A percentile compares a stretch with the other conserved stretches of the same genome.
phyloP scores from a whole-genome alignment of 2,888 invertebrate genomes.

The Dryobotodes eremita region DNA sequence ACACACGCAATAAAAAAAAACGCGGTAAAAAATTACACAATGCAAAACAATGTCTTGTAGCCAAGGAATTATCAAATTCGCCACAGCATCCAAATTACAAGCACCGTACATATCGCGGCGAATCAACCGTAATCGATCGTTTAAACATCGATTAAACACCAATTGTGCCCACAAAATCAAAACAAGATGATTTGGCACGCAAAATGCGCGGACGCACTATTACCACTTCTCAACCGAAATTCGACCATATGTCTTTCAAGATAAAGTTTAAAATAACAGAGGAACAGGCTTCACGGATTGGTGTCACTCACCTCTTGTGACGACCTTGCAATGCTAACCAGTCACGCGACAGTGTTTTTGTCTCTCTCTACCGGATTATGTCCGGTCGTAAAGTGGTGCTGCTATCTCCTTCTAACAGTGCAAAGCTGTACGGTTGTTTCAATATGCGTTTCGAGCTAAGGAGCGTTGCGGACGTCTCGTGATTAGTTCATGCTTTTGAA shows the following conservation, averaged over 20 bases:
- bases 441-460: slow-evolving; percentile 64
- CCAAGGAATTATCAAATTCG: slow-evolving; percentile 71
- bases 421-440: slow-evolving; percentile 73
- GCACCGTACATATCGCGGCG: slow-evolving; percentile 71
- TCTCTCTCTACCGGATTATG: slow-evolving; percentile 71
- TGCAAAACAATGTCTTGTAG: slow-evolving; percentile 36
- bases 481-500: slow-evolving; percentile 57
- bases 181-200: slow-evolving; percentile 84
- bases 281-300: slow-evolving; percentile 53
- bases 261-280: slow-evolving; percentile 57
- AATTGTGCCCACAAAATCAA: slow-evolving; percentile 78
- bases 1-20: slow-evolving; percentile 32
- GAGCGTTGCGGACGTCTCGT: slow-evolving; percentile 72
- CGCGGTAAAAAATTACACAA: slow-evolving; percentile 39
- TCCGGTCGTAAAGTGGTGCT: slow-evolving; percentile 61
- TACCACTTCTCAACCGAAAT: slow-evolving; percentile 36
- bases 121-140: slow-evolving; percentile 70
- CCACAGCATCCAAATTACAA: slow-evolving; percentile 72
- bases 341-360: slow-evolving; percentile 80
- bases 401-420: slow-evolving; percentile 73
- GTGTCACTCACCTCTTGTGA: slow-evolving; percentile 86
- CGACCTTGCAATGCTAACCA: slow-evolving; percentile 91
- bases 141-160: slow-evolving; percentile 81
- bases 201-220: slow-evolving; percentile 76
- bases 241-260: slow-evolving; percentile 6